Percentiles rank a stretch among this genome's conserved stretches.
phyloP scores from a whole-genome alignment of 2,797 vertebrate species.

The Setipinna tenuifilis region DNA sequence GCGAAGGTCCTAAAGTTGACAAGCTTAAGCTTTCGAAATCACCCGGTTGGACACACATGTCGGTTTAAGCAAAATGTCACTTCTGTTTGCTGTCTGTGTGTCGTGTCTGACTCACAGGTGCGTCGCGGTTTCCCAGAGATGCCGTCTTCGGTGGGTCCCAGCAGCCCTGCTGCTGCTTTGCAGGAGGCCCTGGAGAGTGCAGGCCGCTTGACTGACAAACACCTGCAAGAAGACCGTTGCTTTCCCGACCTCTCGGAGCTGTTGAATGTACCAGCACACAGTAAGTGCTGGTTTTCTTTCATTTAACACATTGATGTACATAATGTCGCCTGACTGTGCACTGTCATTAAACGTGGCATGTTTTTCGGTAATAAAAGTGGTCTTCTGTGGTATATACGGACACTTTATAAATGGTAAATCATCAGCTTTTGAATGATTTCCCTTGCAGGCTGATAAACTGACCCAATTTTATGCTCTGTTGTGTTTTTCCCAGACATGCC shows the following conservation, averaged over 20 bases:
- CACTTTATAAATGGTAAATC: too few species aligned
- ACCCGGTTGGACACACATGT: not conserved
- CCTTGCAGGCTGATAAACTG: too few species aligned
- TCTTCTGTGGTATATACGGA: too few species aligned
- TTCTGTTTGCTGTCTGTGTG: not conserved
- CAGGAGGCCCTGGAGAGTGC: slow-evolving; percentile 87
- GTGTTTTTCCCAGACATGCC: slow-evolving; percentile 80
- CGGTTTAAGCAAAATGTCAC: not conserved
- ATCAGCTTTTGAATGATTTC: too few species aligned
- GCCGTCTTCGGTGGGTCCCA: slow-evolving; percentile 79
- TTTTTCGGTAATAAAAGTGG: not conserved
- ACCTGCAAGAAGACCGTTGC: slow-evolving; percentile 89
- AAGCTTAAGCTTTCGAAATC: not conserved
- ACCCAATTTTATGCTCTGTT: slow-evolving; percentile 16
- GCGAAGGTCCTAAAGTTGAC: not conserved
- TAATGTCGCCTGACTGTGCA: not conserved
- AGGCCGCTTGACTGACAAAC: slow-evolving; percentile 85
- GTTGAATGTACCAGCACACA: slow-evolving; percentile 85
- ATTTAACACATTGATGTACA: not conserved
- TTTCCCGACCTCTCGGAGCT: slow-evolving; percentile 93
- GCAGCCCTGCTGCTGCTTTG: slow-evolving; percentile 72
- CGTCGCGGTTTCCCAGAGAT: slow-evolving; percentile 63
- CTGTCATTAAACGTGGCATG: not conserved
- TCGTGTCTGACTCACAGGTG: not conserved
- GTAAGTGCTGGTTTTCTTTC: slow-evolving; percentile 68